Conservation (phyloP, 2,113 vertebrate species). For the Bungarus multicinctus region DNA sequence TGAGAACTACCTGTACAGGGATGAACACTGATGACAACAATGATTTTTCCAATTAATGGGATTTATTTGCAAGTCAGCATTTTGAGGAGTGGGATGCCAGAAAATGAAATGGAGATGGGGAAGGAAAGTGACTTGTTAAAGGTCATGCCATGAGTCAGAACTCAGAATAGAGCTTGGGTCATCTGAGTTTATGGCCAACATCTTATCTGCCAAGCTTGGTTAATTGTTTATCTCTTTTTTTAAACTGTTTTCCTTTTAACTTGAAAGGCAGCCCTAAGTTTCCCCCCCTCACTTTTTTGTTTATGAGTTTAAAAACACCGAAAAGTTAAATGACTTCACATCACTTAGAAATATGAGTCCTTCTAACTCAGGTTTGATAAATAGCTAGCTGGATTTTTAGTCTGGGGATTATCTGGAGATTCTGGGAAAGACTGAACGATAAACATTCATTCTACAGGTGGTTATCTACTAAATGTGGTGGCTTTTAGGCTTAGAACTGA, state of each 20-base stretch:
- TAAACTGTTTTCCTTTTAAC: background rate
- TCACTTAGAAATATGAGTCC: background rate
- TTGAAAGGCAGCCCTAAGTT: background rate
- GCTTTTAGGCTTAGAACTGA: background rate
- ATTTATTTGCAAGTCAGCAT: background rate
- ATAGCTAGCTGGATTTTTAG: background rate
- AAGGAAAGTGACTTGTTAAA: conserved; percentile 17
- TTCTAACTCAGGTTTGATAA: no score
- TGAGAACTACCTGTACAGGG: background rate
- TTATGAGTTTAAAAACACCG: background rate
- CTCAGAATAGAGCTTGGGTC: background rate
- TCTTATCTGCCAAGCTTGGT: background rate
- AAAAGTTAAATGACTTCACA: background rate
- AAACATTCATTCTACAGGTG: no score
- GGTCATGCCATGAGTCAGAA: conserved; percentile 13
- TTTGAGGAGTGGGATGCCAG: conserved; percentile 9
- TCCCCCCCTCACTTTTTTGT: background rate
- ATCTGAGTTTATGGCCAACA: background rate
- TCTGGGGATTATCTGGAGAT: no score
- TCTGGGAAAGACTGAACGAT: background rate
- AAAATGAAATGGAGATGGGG: conserved; percentile 21
- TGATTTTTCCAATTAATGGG: background rate
- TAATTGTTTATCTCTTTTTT: background rate
- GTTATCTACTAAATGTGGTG: background rate
- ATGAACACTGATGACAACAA: background rate